Evolutionary conservation across 64 coral and sea anemone genomes (phyloP), one percentile per base, ranked within the genome.

Genomic region (Anthopleura sola): DNA sequence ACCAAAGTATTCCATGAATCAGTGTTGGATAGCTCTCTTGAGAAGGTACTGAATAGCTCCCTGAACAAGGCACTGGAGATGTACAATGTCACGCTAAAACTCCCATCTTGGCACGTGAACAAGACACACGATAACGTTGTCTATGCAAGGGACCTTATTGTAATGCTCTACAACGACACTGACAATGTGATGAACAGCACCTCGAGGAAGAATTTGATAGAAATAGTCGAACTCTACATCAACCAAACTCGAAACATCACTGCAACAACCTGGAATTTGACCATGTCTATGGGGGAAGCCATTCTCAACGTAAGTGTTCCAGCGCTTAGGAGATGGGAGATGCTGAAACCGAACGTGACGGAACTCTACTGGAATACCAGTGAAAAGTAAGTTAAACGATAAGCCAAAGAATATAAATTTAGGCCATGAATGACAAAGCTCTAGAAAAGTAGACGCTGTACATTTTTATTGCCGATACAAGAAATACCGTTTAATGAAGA

Each of bases 131-230:
- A 87, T 37, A 48, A 82, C 13, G 33, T 90, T n/a, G 81, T 75
- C 5, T 87, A 90, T 55, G 36, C 83, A 20, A 90, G 83, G 13
- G 84, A 94, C 55, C 48, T 94, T 31, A 68, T 87, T 31, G 81
- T 89, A 1, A 87, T 87, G 88, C 23, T 94, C 3, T 15, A 90
- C 48, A 94, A 94, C 46, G 88, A 94, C 34, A 94, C 88, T 1
- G 64, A 83, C 20, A 90, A 94, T 60, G 92, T 94, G 18, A 66
- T 94, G 5, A 87, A 87, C 69, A 66, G 36, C 10, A 90, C 77
- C 3, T 78, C 62, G 6, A 78, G 84, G 37, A 94, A 90, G 85
- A 90, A 66, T 9, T 60, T 89, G 3, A 39, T 28, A 47, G 84
- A 87, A 83, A 94, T 94, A 8, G 60, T 94, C 5, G 78, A 87